Conservation (phyloP, 1,140 invertebrate species). For the Drosophila mojavensis region DNA sequence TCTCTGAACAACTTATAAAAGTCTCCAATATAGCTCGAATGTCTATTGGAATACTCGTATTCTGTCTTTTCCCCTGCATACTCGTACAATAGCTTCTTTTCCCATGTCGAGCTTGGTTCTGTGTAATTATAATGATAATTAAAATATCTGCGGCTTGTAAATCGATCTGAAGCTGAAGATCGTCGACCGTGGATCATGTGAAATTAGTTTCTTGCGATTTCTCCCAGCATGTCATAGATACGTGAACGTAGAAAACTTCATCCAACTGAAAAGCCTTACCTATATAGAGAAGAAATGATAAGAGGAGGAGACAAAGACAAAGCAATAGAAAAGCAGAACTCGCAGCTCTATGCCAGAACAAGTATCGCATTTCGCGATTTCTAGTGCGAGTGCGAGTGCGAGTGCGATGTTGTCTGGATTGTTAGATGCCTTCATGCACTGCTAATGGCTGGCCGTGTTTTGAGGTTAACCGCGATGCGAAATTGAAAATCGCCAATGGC, state of each 20-base stretch:
- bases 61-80: too few species aligned
- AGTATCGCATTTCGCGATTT: constrained; percentile 9
- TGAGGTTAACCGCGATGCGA: constrained; percentile 44
- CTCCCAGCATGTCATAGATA: constrained; percentile 2
- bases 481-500: constrained; percentile 35
- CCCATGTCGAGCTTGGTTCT: not conserved
- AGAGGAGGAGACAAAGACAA: not conserved
- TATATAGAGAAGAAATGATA: constrained; percentile 2
- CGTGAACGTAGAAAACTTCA: not conserved
- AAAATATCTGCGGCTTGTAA: constrained; percentile 16
- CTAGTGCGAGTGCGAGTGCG: not conserved
- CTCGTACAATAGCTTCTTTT: too few species aligned
- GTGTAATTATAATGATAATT: not conserved
- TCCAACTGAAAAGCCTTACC: not conserved
- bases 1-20: too few species aligned
- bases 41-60: constrained; percentile 8
- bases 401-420: constrained; percentile 9
- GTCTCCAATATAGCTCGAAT: not conserved
- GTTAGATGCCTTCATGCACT: constrained; percentile 19
- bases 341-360: not conserved
- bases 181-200: constrained; percentile 1
- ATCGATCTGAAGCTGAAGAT: constrained; percentile 11
- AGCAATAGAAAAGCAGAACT: not conserved
- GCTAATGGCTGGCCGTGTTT: constrained; percentile 12
- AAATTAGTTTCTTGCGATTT: constrained; percentile 8